Conservation (phyloP, 2,113 vertebrate genomes). For the Okapia johnstoni region DNA sequence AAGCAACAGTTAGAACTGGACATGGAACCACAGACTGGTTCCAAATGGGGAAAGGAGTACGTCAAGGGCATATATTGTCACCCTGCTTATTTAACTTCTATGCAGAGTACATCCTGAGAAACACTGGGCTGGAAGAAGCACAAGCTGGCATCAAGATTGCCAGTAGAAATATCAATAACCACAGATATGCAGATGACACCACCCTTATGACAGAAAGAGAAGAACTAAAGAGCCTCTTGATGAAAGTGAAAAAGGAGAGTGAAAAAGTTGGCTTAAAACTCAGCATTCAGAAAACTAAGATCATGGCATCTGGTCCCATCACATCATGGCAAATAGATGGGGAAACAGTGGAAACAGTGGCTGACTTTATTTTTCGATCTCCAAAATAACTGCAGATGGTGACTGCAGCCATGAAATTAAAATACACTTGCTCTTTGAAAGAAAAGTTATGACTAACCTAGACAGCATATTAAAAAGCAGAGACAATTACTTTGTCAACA, state of each 20-base stretch:
- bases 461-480: not conserved
- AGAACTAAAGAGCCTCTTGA: not conserved
- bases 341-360: not conserved
- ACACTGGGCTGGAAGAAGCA: not conserved
- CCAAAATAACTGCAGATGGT: not conserved
- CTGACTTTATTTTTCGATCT: not conserved
- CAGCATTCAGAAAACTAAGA: not conserved
- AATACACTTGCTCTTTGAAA: not conserved
- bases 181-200: not conserved
- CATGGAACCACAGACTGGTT: not conserved
- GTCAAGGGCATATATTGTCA: not conserved
- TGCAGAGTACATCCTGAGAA: not conserved
- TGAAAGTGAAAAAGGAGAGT: not conserved
- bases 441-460: not conserved
- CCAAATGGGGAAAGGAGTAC: fast-evolving
- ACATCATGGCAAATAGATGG: not conserved
- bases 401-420: not conserved
- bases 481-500: not conserved
- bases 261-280: not conserved
- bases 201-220: not conserved
- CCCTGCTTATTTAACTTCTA: not conserved
- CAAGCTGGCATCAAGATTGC: not conserved
- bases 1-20: not conserved
- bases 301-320: not conserved
- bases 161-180: fast-evolving